Conservation (phyloP, 2,113 vertebrate genomes). For the Gila orcuttii region DNA sequence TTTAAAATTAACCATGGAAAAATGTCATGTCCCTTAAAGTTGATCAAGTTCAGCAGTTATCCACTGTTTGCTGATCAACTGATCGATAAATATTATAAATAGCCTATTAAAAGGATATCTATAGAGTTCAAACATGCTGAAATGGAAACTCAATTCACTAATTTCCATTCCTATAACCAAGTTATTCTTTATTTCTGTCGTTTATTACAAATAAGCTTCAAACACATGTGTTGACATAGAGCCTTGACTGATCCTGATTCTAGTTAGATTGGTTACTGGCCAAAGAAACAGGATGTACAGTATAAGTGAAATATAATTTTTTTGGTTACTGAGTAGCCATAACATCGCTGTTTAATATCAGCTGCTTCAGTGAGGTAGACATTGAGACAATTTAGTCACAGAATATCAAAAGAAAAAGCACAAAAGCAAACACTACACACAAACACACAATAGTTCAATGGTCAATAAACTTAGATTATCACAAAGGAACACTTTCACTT, state of each 20-base stretch:
- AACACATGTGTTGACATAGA: conserved; percentile 61
- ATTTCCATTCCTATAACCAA: conserved; percentile 33
- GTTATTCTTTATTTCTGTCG: conserved; percentile 75
- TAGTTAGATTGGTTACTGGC: conserved; percentile 60
- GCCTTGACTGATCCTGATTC: conserved; percentile 37
- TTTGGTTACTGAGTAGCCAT: conserved; percentile 74
- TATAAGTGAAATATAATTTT: conserved; percentile 59
- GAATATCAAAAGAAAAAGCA: conserved; percentile 64
- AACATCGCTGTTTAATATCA: conserved; percentile 74
- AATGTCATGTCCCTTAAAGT: background rate
- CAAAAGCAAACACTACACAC: conserved; percentile 53
- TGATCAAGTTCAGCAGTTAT: background rate
- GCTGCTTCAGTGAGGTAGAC: conserved; percentile 81
- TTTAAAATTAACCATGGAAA: background rate
- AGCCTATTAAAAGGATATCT: background rate
- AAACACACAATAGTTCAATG: conserved; percentile 30
- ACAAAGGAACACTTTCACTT: conserved; percentile 39
- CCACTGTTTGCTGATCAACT: background rate
- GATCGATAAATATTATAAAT: background rate
- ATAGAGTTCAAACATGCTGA: background rate
- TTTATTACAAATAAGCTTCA: conserved; percentile 64
- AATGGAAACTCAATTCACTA: background rate
- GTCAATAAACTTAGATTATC: conserved; percentile 34
- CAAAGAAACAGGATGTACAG: conserved; percentile 49
- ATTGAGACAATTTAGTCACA: conserved; percentile 71